phyloP scores from a whole-genome alignment of 1,140 invertebrate species.

The Diuraphis noxia region DNA sequence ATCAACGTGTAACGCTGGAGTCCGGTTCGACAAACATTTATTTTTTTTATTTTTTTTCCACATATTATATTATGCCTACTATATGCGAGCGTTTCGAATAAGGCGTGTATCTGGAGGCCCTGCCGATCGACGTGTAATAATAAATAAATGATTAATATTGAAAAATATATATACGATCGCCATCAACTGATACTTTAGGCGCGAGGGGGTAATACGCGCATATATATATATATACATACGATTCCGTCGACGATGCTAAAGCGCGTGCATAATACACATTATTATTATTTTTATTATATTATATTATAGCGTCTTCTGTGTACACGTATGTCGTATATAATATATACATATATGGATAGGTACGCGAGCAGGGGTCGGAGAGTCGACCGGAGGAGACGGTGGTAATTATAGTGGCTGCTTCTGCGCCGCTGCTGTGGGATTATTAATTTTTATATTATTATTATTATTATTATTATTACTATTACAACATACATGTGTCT shows the following conservation, averaged over 20 bases:
- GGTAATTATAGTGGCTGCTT: constrained; percentile 50
- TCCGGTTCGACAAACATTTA: constrained; percentile 27
- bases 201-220: neutral
- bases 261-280: neutral
- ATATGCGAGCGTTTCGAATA: neutral
- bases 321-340: too few species aligned
- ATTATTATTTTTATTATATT: neutral
- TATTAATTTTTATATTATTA: constrained; percentile 43
- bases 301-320: neutral
- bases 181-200: neutral
- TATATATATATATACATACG: neutral
- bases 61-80: neutral
- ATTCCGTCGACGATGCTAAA: neutral
- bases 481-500: neutral
- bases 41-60: constrained; percentile 7
- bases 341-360: neutral
- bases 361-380: neutral
- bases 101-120: constrained; percentile 39
- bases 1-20: constrained; percentile 32
- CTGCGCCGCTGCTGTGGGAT: neutral
- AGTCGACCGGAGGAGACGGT: neutral
- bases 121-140: constrained; percentile 52
- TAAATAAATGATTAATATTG: constrained; percentile 53
- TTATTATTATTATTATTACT: neutral
- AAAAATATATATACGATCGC: neutral